A percentile compares a stretch with the other conserved stretches of the same genome.
Evolutionary conservation across 1,140 invertebrate species (phyloP).

Genomic region (Apis mellifera): Amel_HAv3.1 CM009934.2:9136501-9137000

Average conservation of each 20-base stretch:
- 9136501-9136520: no score
- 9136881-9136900: neutral
- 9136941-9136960: conserved; percentile 29
- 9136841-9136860: conserved; percentile 14
- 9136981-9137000: conserved; percentile 48
- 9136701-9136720: neutral
- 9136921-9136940: conserved; percentile 12
- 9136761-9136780: neutral
- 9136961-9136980: no score
- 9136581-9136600: no score
- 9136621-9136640: neutral
- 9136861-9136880: conserved; percentile 21
- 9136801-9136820: conserved; percentile 2
- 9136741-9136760: neutral
- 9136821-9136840: conserved; percentile 10
- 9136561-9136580: no score
- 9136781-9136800: no score
- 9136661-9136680: no score
- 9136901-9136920: conserved; percentile 34
- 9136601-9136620: neutral
- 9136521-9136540: no score
- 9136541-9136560: no score
- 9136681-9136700: neutral
- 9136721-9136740: conserved; percentile 3
- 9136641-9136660: neutral